Base-by-base conservation (phyloP, 2,113 vertebrate species). In the Austrofundulus limnaeus region DNA sequence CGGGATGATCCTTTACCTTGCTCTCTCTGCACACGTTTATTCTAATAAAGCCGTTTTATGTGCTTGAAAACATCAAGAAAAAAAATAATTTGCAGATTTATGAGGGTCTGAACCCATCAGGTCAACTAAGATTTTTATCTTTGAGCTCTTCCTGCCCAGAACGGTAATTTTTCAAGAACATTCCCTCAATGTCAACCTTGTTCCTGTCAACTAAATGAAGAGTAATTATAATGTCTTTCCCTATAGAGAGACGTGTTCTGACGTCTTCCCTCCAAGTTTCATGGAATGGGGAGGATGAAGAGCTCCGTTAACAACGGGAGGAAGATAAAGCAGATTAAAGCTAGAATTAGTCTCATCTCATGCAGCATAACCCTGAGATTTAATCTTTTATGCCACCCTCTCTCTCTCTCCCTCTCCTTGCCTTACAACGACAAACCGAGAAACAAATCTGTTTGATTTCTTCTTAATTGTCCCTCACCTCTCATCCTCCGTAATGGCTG, bases 401-500 rank as follows among this genome's bases (percentile, higher is more conserved):
- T 50, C 31, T 12, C 63, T 66, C 53, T n/a, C n/a, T n/a, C n/a
- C n/a, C n/a, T n/a, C n/a, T 4, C 3, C 24, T 53, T 0, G 0
- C 46, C 5, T 60, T 39, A 50, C 28, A 62, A 70, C 19, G 43
- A 61, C 79, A 70, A 66, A 68, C 16, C 46, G 28, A 56, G 61
- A 60, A 82, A 57, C 34, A 53, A 70, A 57, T 66, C 71, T 65
- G 56, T 74, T 72, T 54, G 53, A 73, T 74, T 84, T 60, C 37
- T 52, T 37, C 64, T 41, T 84, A 86, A 86, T 85, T 85, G 69
- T 61, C 38, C 46, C 49, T 58, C 58, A 37, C 2, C 2, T 63
- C 52, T 55, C 54, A 37, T 4, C 2, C 65, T 64, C 62, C 16
- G 48, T 80, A 78, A 83, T 69, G 72, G 60, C 48, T 56, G 72